Percentiles rank a stretch among this genome's conserved stretches.
These are phyloP conservation scores for Bombus confusus DNA, from an alignment of 1,140 invertebrate species.

Conservation along the genomic window DNA sequence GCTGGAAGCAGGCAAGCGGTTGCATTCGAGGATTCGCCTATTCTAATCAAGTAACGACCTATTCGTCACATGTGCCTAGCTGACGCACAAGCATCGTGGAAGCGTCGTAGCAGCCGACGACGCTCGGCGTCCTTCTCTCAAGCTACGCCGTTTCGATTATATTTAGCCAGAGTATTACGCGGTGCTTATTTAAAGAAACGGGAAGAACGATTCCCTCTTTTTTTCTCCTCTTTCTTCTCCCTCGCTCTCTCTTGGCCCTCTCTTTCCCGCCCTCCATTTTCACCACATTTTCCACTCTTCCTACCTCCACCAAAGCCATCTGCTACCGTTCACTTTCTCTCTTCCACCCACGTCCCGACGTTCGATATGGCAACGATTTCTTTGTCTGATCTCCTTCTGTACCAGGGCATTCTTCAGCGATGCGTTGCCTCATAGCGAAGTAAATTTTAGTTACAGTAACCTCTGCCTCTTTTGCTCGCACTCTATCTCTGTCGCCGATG, in stretches of 20 bases:
- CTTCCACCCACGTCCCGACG: not conserved
- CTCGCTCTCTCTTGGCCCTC: not conserved
- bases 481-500: not conserved
- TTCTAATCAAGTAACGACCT: constrained; percentile 24
- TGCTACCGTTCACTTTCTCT: not conserved
- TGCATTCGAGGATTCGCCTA: constrained; percentile 1
- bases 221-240: constrained; percentile 1
- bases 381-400: not conserved
- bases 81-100: constrained; percentile 5
- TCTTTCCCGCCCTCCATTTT: not conserved
- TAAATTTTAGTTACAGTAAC: constrained; percentile 43
- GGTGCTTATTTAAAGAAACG: constrained; percentile 80
- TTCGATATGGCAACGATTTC: constrained; percentile 33
- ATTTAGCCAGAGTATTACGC: constrained; percentile 80
- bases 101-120: constrained; percentile 31
- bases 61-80: constrained; percentile 32
- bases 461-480: not conserved
- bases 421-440: constrained; percentile 35
- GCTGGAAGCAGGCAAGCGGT: not conserved
- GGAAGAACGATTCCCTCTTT: constrained; percentile 66
- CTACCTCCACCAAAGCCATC: not conserved
- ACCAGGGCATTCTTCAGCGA: constrained; percentile 51
- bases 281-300: not conserved
- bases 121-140: constrained; percentile 55
- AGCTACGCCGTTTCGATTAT: constrained; percentile 70